phyloP scores from a whole-genome alignment of 2,113 vertebrate species.

The Bos javanicus region DNA sequence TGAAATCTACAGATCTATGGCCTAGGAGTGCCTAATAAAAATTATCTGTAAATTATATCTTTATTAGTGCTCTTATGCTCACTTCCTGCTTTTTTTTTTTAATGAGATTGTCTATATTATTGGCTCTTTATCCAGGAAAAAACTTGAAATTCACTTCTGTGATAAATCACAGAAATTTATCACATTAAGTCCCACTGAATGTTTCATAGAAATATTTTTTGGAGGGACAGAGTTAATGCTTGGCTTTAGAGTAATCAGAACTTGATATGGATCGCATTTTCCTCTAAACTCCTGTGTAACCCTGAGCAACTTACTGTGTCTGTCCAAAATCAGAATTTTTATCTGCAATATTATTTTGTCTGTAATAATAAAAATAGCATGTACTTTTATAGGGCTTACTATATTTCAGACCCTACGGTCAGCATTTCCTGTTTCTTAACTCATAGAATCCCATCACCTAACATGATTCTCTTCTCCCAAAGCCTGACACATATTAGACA shows the following conservation, averaged over 20 bases:
- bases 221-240: neutral
- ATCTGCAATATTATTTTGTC: neutral
- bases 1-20: neutral
- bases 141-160: neutral
- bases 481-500: neutral
- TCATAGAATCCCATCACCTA: neutral
- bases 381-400: neutral
- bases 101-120: neutral
- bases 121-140: neutral
- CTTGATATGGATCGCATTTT: neutral
- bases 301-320: neutral
- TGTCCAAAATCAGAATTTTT: neutral
- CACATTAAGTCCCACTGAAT: no score
- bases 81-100: neutral
- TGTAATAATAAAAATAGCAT: neutral
- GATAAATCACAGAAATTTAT: neutral
- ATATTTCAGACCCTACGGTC: neutral
- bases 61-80: neutral
- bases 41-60: neutral
- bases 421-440: neutral
- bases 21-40: neutral
- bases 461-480: neutral
- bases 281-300: neutral
- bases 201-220: neutral
- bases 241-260: neutral